These are phyloP conservation scores for Microctenopoma lineatum DNA, from an alignment of 2,797 vertebrate species.

Conservation along the genomic window DNA sequence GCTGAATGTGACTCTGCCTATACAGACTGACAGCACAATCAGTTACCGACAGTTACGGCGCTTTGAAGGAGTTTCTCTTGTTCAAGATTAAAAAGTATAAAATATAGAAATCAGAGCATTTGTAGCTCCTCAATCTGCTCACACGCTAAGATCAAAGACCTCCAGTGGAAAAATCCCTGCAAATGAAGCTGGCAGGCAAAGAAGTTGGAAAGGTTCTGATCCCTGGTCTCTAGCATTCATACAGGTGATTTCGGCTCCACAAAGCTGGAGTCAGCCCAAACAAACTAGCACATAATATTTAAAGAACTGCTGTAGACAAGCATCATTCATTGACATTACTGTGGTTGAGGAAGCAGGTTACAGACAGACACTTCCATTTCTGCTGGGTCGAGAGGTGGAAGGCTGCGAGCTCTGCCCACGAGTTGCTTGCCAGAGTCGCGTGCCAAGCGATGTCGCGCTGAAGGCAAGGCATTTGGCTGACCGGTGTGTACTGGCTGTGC, in stretches of 20 bases:
- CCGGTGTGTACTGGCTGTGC: slow-evolving; percentile 61
- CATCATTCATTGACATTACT: background rate
- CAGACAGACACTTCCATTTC: slow-evolving; percentile 33
- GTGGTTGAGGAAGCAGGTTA: slow-evolving; percentile 30
- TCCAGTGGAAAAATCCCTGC: slow-evolving; percentile 44
- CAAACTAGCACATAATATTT: background rate
- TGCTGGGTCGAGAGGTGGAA: slow-evolving; percentile 35
- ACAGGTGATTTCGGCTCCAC: background rate
- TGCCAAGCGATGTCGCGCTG: slow-evolving; percentile 71
- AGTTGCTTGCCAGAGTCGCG: slow-evolving; percentile 46
- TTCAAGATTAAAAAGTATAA: background rate
- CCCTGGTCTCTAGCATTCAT: background rate
- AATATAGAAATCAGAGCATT: slow-evolving; percentile 24
- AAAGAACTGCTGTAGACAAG: slow-evolving; percentile 5
- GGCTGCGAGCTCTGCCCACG: slow-evolving; percentile 29
- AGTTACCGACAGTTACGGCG: too few relatives aligned
- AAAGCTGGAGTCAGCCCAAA: background rate
- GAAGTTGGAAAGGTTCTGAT: slow-evolving; percentile 17
- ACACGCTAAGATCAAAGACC: slow-evolving; percentile 58
- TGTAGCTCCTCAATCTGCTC: slow-evolving; percentile 55
- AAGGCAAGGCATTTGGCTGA: slow-evolving; percentile 76
- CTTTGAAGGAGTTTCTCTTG: background rate
- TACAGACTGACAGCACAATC: background rate
- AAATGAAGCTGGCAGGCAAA: slow-evolving; percentile 43
- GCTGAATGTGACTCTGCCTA: slow-evolving; percentile 2